A percentile compares a stretch with the other conserved stretches of the same genome.
Conservation (phyloP, 2,797 vertebrate species). For the Molossus molossus region DNA sequence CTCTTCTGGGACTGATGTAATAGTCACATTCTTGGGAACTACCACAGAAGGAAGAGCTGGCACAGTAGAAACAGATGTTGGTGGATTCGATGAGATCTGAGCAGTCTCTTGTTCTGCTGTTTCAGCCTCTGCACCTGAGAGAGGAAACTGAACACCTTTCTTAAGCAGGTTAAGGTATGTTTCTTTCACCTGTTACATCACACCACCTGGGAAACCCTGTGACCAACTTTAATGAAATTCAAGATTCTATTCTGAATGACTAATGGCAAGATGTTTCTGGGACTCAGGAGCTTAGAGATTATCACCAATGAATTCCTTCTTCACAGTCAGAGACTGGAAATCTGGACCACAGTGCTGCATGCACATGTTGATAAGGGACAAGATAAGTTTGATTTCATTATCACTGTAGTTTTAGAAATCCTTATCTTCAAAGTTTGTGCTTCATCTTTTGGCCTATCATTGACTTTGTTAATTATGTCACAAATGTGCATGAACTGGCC, state of each 20-base stretch:
- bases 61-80: slow-evolving; percentile 72
- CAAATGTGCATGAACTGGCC: too few species aligned
- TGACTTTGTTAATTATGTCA: too few species aligned
- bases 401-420: too few species aligned
- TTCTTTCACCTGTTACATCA: slow-evolving; percentile 91
- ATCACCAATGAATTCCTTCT: slow-evolving; percentile 91
- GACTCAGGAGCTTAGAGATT: slow-evolving; percentile 90
- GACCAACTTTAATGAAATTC: slow-evolving; percentile 91
- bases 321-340: slow-evolving; percentile 91
- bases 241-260: slow-evolving; percentile 91
- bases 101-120: slow-evolving; percentile 73
- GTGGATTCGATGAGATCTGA: slow-evolving; percentile 52
- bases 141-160: slow-evolving; percentile 91
- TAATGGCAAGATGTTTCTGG: slow-evolving; percentile 89
- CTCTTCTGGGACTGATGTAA: slow-evolving; percentile 90
- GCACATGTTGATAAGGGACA: slow-evolving; percentile 90
- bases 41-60: slow-evolving; percentile 81
- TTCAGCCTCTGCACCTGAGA: slow-evolving; percentile 69
- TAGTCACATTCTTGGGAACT: slow-evolving; percentile 72
- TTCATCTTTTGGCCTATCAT: too few species aligned
- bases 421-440: too few species aligned
- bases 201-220: slow-evolving; percentile 87
- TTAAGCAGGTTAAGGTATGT: slow-evolving; percentile 91
- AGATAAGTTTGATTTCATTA: too few species aligned
- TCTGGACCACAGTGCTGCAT: slow-evolving; percentile 90